These are phyloP conservation scores for Percopsis transmontana DNA, from an alignment of 2,113 vertebrate species.

Conservation along the genomic window DNA sequence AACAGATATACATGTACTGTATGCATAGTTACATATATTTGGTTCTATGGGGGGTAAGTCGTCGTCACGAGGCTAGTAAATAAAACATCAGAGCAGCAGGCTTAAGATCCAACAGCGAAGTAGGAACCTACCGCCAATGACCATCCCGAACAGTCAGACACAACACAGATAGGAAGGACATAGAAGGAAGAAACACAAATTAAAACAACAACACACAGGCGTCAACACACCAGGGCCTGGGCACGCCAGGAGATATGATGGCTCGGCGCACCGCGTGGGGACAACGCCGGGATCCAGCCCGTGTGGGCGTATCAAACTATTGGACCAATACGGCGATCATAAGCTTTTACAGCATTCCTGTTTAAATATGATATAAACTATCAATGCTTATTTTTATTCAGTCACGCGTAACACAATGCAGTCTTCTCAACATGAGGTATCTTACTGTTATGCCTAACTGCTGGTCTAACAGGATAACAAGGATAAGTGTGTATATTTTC, in stretches of 20 bases:
- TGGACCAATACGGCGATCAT: not conserved
- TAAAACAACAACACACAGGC: constrained; percentile 96
- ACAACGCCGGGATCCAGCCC: not conserved
- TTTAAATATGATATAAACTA: too few relatives aligned
- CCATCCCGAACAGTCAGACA: constrained; percentile 99
- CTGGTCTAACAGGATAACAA: too few relatives aligned
- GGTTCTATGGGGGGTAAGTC: constrained; percentile 83
- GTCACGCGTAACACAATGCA: too few relatives aligned
- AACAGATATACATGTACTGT: constrained; percentile 80
- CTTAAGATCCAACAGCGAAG: constrained; percentile 89
- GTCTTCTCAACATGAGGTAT: too few relatives aligned
- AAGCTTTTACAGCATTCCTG: too few relatives aligned
- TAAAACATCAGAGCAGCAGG: constrained; percentile 85
- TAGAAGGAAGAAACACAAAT: constrained; percentile 99
- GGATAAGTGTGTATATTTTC: too few relatives aligned
- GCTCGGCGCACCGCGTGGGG: constrained; percentile 33
- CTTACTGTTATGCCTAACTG: too few relatives aligned
- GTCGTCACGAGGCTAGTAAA: constrained; percentile 83
- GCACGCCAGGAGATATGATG: constrained; percentile 90
- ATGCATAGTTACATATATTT: constrained; percentile 83
- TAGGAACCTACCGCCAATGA: constrained; percentile 98
- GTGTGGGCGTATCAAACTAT: too few relatives aligned
- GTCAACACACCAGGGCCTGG: constrained; percentile 76
- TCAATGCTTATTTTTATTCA: too few relatives aligned
- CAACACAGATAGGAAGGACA: constrained; percentile 98